These are phyloP conservation scores for Mystacides longicornis DNA, from an alignment of 2,888 invertebrate species.

Conservation along the genomic window DNA sequence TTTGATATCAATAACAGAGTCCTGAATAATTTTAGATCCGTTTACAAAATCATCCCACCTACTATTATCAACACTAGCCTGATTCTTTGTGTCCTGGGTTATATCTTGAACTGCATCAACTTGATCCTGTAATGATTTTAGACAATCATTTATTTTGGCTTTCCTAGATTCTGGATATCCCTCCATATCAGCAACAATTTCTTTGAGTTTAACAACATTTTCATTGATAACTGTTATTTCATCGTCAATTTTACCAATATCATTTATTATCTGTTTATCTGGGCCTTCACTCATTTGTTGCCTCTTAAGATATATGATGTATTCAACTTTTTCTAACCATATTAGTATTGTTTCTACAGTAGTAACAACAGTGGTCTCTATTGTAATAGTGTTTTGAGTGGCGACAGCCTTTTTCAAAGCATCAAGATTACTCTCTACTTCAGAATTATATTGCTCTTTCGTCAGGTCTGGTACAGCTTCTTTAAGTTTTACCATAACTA, in stretches of 20 bases:
- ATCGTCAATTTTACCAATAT: constrained; percentile 55
- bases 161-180: constrained; percentile 36
- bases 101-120: constrained; percentile 62
- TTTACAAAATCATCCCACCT: constrained; percentile 67
- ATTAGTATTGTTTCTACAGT: constrained; percentile 75
- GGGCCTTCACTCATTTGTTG: constrained; percentile 51
- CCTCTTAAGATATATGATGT: constrained; percentile 59
- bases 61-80: constrained; percentile 33
- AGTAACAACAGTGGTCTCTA: constrained; percentile 64
- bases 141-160: constrained; percentile 47
- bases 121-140: constrained; percentile 57
- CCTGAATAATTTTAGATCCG: constrained; percentile 52
- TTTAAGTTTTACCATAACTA: constrained; percentile 54
- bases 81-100: constrained; percentile 50
- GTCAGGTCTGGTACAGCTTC: constrained; percentile 49
- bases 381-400: constrained; percentile 47
- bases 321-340: constrained; percentile 80
- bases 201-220: constrained; percentile 57
- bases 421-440: constrained; percentile 54
- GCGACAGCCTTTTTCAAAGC: constrained; percentile 53
- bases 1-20: constrained; percentile 45
- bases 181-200: constrained; percentile 40
- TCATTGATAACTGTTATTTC: constrained; percentile 61
- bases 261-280: constrained; percentile 52
- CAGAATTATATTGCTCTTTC: constrained; percentile 46